These are phyloP conservation scores for Teleogryllus oceanicus DNA, from an alignment of 2,888 invertebrate species.

Conservation along the genomic window DNA sequence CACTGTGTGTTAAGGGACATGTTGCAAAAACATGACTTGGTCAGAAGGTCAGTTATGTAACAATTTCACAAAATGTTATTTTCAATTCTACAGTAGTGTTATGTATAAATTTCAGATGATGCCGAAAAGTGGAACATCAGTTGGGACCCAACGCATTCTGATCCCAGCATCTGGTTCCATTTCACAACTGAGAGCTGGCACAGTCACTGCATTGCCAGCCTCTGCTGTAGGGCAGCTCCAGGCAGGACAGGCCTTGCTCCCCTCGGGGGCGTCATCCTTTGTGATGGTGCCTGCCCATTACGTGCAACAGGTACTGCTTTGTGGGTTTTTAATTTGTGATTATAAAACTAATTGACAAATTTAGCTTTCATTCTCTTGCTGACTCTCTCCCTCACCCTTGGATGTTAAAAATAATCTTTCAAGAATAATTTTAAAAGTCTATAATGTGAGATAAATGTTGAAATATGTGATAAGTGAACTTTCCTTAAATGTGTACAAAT, in stretches of 20 bases:
- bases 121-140: constrained; percentile 45
- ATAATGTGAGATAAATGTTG: no score
- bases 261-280: constrained; percentile 49
- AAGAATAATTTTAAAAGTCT: no score
- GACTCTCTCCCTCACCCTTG: no score
- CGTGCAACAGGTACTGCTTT: constrained; percentile 48
- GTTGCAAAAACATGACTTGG: no score
- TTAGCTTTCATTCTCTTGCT: no score
- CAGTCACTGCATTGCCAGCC: constrained; percentile 47
- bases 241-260: constrained; percentile 44
- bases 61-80: no score
- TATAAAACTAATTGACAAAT: neutral
- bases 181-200: constrained; percentile 41
- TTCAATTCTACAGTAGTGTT: no score
- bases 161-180: constrained; percentile 47
- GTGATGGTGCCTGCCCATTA: constrained; percentile 59
- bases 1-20: no score
- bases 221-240: constrained; percentile 48
- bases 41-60: no score
- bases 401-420: no score
- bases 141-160: constrained; percentile 44
- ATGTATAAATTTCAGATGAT: constrained; percentile 42
- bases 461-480: no score
- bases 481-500: no score
- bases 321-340: constrained; percentile 19